These are phyloP conservation scores for Choreutis nemorana DNA, from an alignment of 2,888 invertebrate genomes.

Conservation along the genomic window DNA sequence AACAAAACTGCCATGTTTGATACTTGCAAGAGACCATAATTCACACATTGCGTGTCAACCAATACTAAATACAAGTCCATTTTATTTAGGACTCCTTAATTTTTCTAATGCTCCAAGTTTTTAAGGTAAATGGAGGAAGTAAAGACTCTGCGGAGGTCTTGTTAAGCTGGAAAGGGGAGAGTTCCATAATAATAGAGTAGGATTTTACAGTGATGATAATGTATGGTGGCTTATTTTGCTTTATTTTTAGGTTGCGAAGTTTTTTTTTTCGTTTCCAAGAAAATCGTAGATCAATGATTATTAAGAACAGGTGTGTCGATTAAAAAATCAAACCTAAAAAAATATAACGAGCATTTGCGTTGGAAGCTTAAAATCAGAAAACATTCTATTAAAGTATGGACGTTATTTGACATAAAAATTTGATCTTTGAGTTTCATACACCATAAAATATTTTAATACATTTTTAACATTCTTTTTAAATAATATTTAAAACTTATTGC, in stretches of 20 bases:
- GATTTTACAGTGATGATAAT: slow-evolving; percentile 17
- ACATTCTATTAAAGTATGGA: too few relatives aligned
- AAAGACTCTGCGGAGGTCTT: slow-evolving; percentile 12
- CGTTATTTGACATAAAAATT: too few relatives aligned
- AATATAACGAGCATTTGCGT: too few relatives aligned
- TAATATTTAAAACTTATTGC: slow-evolving; percentile 3
- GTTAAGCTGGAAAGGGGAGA: slow-evolving; percentile 13
- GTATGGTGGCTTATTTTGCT: slow-evolving; percentile 14
- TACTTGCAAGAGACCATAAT: slow-evolving; percentile 39
- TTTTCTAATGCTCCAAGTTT: slow-evolving; percentile 5
- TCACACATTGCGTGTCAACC: slow-evolving; percentile 47
- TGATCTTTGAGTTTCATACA: too few relatives aligned
- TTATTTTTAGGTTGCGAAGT: slow-evolving; percentile 11
- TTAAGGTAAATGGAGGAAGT: slow-evolving; percentile 1
- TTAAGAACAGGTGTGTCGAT: too few relatives aligned
- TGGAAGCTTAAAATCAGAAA: too few relatives aligned
- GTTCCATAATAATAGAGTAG: slow-evolving; percentile 18
- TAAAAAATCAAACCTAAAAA: too few relatives aligned
- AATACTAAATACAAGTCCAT: slow-evolving; percentile 4
- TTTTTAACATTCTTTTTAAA: too few relatives aligned
- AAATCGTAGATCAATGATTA: slow-evolving; percentile 1
- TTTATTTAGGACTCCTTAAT: slow-evolving; percentile 1
- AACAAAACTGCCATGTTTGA: slow-evolving; percentile 22
- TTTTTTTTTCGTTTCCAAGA: slow-evolving; percentile 13
- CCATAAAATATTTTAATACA: too few relatives aligned